Evolutionary conservation across 2,113 vertebrate species (phyloP).

Genomic region (Aplodontia rufa): DNA sequence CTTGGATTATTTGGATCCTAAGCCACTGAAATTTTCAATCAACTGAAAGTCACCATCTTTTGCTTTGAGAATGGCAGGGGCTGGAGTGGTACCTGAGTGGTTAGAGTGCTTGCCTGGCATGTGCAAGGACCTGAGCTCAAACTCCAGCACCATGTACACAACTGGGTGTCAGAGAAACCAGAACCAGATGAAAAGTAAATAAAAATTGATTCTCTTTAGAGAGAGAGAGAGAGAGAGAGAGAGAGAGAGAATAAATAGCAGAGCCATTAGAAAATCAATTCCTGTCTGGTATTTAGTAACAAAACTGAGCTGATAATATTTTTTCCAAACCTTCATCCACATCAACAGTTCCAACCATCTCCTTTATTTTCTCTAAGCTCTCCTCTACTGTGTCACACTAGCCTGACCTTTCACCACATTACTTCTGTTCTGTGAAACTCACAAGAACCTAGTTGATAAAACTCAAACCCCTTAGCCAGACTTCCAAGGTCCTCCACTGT

Average conservation of each 20-base stretch:
- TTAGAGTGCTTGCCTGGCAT: no score
- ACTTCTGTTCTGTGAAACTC: not conserved
- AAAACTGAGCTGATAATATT: not conserved
- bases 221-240: no score
- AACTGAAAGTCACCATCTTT: not conserved
- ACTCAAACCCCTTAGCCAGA: not conserved
- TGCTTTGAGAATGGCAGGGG: no score
- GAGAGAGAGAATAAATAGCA: slow-evolving; percentile 1
- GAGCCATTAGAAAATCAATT: not conserved
- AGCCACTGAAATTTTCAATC: not conserved
- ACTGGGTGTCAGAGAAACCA: no score
- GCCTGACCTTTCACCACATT: not conserved
- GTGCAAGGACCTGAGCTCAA: no score
- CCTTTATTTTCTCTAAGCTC: not conserved
- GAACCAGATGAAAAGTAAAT: no score
- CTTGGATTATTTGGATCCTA: not conserved
- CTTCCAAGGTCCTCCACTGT: not conserved
- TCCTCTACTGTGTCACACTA: not conserved
- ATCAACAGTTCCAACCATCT: not conserved
- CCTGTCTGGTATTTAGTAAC: not conserved
- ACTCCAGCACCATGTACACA: no score
- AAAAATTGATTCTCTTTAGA: no score
- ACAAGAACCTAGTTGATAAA: not conserved
- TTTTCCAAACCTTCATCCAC: not conserved
- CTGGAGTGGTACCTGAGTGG: no score